Evolutionary conservation across 2,797 vertebrate species (phyloP).

Genomic region (Anableps anableps): DNA sequence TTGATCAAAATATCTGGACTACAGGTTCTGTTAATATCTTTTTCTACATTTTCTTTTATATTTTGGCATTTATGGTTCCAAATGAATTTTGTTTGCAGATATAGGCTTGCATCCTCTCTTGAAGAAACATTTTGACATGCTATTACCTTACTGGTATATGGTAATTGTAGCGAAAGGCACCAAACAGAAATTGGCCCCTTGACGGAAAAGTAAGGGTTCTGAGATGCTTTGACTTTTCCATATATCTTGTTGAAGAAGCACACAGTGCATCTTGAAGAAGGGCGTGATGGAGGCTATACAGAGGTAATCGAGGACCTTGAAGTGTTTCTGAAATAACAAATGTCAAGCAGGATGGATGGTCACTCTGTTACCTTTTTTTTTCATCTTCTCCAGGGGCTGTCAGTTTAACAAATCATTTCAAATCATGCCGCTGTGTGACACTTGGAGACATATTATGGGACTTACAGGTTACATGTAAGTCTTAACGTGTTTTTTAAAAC

Average conservation of each 20-base stretch:
- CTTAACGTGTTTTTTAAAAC: slow-evolving; percentile 12
- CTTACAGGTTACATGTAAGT: slow-evolving; percentile 3
- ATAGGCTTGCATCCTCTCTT: neutral
- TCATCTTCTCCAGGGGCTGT: slow-evolving; percentile 24
- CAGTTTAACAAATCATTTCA: slow-evolving; percentile 38
- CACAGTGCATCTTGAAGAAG: slow-evolving; percentile 18
- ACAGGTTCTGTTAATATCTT: neutral
- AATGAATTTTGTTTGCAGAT: neutral
- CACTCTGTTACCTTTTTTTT: slow-evolving; percentile 35
- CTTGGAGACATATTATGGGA: slow-evolving; percentile 14
- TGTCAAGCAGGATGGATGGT: slow-evolving; percentile 54
- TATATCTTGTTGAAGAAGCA: slow-evolving; percentile 21
- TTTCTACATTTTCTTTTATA: neutral
- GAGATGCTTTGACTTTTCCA: slow-evolving; percentile 12
- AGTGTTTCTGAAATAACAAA: slow-evolving; percentile 66
- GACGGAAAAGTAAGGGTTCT: slow-evolving; percentile 19
- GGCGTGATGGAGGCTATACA: slow-evolving; percentile 29
- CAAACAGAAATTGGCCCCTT: slow-evolving; percentile 16
- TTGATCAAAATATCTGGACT: neutral
- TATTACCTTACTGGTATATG: slow-evolving; percentile 8
- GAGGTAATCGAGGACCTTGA: slow-evolving; percentile 49
- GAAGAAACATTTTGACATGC: neutral
- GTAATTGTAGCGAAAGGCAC: slow-evolving; percentile 20
- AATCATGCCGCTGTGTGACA: slow-evolving; percentile 14
- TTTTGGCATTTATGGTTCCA: neutral